Evolutionary conservation across 2,113 vertebrate species (phyloP).

Genomic region (Ranitomeya imitator): DNA sequence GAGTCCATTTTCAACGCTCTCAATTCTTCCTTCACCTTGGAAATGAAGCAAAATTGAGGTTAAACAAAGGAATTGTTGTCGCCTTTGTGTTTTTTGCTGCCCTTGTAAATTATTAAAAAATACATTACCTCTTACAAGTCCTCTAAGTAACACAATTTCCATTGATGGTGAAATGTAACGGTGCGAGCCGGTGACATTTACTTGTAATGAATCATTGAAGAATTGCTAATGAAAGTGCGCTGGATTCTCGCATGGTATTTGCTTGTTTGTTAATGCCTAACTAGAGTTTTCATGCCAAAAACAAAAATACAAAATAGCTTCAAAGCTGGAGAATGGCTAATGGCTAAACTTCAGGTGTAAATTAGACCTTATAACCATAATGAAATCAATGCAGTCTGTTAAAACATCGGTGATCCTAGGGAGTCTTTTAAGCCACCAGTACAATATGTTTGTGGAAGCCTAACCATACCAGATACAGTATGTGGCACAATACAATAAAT

Average conservation of each 20-base stretch:
- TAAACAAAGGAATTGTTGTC: slow-evolving; percentile 41
- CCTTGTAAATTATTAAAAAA: slow-evolving; percentile 53
- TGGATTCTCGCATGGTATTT: background rate
- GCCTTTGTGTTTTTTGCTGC: slow-evolving; percentile 7
- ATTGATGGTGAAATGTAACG: slow-evolving; percentile 31
- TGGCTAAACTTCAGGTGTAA: slow-evolving; percentile 5
- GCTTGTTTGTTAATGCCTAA: slow-evolving; percentile 3
- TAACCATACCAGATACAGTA: background rate
- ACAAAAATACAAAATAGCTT: background rate
- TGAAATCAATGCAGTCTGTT: slow-evolving; percentile 39
- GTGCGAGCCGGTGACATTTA: slow-evolving; percentile 38
- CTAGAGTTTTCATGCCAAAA: slow-evolving; percentile 19
- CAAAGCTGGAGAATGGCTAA: slow-evolving; percentile 4
- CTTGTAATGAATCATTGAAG: slow-evolving; percentile 51
- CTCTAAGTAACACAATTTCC: slow-evolving; percentile 48
- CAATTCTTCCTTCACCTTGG: slow-evolving; percentile 10
- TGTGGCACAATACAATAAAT: background rate
- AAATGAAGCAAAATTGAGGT: slow-evolving; percentile 39
- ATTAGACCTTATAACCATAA: slow-evolving; percentile 22
- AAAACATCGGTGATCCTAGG: background rate
- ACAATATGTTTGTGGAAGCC: background rate
- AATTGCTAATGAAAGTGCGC: slow-evolving; percentile 46
- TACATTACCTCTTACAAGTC: slow-evolving; percentile 44
- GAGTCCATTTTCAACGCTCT: background rate
- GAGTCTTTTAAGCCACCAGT: background rate